Evolutionary conservation across 2,113 vertebrate species (phyloP).

Genomic region (Thalassarche chlororhynchos): DNA sequence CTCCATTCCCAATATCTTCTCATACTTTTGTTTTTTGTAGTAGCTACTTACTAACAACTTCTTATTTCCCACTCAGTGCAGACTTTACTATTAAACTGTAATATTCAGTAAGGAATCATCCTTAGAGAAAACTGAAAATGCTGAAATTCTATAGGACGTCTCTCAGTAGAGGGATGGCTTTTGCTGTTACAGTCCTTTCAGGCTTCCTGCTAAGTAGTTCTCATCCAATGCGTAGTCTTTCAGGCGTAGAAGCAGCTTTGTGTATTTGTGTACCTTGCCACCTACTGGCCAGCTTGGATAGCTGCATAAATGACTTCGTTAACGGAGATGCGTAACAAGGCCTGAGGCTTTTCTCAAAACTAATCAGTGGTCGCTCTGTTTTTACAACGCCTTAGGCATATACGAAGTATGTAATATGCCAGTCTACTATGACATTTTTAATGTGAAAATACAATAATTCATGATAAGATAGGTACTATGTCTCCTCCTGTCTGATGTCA

Average conservation of each 20-base stretch:
- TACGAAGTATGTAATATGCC: fast-evolving
- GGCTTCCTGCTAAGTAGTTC: background rate
- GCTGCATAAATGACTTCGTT: background rate
- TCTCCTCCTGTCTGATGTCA: background rate
- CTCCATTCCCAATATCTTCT: background rate
- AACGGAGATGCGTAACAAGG: background rate
- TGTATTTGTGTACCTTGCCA: constrained; percentile 70
- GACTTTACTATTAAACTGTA: background rate
- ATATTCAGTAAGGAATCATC: fast-evolving
- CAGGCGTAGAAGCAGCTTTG: fast-evolving
- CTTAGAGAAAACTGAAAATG: background rate
- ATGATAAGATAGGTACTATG: background rate
- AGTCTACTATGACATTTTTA: fast-evolving
- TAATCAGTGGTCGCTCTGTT: background rate
- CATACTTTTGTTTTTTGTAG: fast-evolving
- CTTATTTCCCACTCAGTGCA: background rate
- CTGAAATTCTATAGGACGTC: background rate
- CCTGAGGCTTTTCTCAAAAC: background rate
- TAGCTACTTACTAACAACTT: background rate
- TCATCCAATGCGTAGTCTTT: fast-evolving
- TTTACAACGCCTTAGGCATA: background rate
- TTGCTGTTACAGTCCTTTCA: too few relatives aligned
- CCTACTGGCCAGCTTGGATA: constrained; percentile 63
- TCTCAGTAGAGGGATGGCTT: background rate
- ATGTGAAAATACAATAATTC: background rate